Percentiles rank a stretch among this genome's conserved stretches.
These are phyloP conservation scores for Tragelaphus eurycerus DNA, from an alignment of 2,797 vertebrate species.

Conservation along the genomic window DNA sequence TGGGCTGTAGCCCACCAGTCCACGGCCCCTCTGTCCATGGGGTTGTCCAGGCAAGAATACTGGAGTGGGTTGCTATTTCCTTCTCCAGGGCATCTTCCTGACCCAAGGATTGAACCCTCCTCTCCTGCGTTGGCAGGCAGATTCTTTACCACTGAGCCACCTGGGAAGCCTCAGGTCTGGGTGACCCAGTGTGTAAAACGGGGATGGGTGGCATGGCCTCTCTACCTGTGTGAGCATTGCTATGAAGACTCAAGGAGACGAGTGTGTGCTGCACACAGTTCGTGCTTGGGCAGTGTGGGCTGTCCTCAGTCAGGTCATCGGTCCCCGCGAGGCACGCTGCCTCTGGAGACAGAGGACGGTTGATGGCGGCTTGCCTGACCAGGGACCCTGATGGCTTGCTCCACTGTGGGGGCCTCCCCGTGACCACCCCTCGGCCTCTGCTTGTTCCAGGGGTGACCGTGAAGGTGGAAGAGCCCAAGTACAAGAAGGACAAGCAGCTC, in stretches of 20 bases:
- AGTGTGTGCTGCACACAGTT: background rate
- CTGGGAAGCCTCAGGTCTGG: background rate
- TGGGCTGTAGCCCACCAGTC: background rate
- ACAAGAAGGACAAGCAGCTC: conserved; percentile 81
- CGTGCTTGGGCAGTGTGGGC: background rate
- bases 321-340: background rate
- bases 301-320: rapidly evolving
- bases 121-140: background rate
- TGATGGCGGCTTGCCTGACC: background rate
- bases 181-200: background rate
- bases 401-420: background rate
- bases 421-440: background rate
- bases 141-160: background rate
- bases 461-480: conserved; percentile 75
- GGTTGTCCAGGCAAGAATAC: background rate
- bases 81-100: background rate
- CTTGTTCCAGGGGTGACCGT: conserved; percentile 6
- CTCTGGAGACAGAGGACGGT: background rate
- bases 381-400: background rate
- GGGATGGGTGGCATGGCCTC: background rate
- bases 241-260: background rate
- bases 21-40: background rate
- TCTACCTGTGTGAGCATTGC: background rate
- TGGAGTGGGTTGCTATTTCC: background rate
- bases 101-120: background rate